Evolutionary conservation across 2,888 invertebrate genomes (phyloP), one percentile per base, ranked within the genome.

Genomic region (Chrysolina haemoptera): DNA sequence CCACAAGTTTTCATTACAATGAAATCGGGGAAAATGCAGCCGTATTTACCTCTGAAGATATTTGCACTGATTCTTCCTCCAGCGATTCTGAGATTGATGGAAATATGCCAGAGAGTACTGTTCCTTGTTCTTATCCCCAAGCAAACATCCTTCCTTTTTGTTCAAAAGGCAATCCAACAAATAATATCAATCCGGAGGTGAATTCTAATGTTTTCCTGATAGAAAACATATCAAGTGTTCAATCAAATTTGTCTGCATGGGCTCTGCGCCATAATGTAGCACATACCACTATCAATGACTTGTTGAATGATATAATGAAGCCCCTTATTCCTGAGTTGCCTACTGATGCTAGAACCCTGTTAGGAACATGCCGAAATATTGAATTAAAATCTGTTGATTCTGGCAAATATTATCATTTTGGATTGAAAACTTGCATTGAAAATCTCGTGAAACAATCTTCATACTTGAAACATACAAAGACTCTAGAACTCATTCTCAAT

Each of bases 271-370:
- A 64, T 46, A 64, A 64, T 64, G 43, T 64, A 64, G 41, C 64
- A 64, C 66, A 66, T 16, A 66, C n/a, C n/a, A n/a, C 65, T 41
- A 48, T 48, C 10, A 65, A 65, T 65, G 65, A 65, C 27, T 65
- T 65, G 16, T 65, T 65, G 14, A 48, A n/a, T n/a, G n/a, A n/a
- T 65, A 65, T 65, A 65, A 65, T 65, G 65, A 65, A 65, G 48
- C 46, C 43, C 12, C 11, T 11, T 48, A 65, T 46, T 72, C 65
- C 70, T 35, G 68, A 74, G 43, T 68, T 72, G 14, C 72, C 74
- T 43, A 27, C 48, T 27, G 65, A 76, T 72, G 67, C 70, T n/a
- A 69, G 76, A 64, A 72, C 71, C 59, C 59, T 76, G 20, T 65
- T 74, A 35, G 53, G 67, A 59, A 76, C 76, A 64, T 71, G 69